Evolutionary conservation across 1,140 invertebrate genomes (phyloP), one percentile per base, ranked within the genome.

Genomic region (Ostrea edulis): DNA sequence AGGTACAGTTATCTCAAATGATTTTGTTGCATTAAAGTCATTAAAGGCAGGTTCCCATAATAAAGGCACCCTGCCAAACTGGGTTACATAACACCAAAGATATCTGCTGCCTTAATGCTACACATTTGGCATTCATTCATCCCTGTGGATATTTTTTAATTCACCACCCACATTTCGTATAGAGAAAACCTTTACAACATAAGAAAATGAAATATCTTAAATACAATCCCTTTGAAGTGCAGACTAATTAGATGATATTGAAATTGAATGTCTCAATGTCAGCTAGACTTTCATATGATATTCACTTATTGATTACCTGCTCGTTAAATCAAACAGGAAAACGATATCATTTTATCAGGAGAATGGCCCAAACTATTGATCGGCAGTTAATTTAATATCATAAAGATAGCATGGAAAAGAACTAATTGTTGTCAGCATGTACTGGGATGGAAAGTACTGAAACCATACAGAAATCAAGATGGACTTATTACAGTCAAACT

Each of bases 271-370:
- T 62, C 55, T 62, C 55, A 0, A 62, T 62, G 12, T n/a, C 55
- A 17, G 35, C 35, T 44, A 44, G n/a, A 0, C 5, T n/a, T 62
- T 62, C 55, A 17, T 62, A 62, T n/a, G 14, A 62, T n/a, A 62
- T n/a, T 62, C 55, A 62, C 17, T 62, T 62, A 77, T 77, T 77
- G 68, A 77, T 77, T 77, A 77, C 29, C 68, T 77, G 25, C 68
- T 25, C 25, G 22, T 17, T 9, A 77, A 77, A 77, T 77, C 68
- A 77, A 25, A 77, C 29, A 35, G 25, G 11, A 77, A 77, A 25
- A 77, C 68, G 35, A 77, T 77, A 77, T 25, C 29, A 77, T 9
- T 77, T 29, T 77, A 9, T 77, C 17, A 77, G 68, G 9, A 77
- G 68, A 77, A 77, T 77, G 68, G 68, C 25, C 25, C 29, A n/a